phyloP scores from a whole-genome alignment of 2,888 invertebrate genomes.

The Isoperla grammatica region DNA sequence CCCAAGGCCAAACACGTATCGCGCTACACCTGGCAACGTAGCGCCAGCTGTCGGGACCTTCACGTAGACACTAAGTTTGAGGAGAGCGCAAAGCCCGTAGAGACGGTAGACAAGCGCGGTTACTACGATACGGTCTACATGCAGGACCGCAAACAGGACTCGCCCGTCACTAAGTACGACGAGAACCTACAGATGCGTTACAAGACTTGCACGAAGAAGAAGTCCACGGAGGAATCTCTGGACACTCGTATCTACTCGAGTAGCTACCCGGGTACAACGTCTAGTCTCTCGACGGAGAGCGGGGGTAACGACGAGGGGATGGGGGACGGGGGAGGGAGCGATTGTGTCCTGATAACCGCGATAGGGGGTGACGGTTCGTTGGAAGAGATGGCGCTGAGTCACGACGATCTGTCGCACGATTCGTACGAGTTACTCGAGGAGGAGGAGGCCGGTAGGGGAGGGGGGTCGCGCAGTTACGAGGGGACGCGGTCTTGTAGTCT shows the following conservation, averaged over 20 bases:
- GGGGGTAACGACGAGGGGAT: slow-evolving; percentile 63
- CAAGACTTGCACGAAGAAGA: slow-evolving; percentile 53
- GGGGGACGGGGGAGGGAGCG: slow-evolving; percentile 49
- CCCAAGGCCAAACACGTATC: slow-evolving; percentile 2
- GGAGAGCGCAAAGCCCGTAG: slow-evolving; percentile 60
- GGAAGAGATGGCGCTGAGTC: slow-evolving; percentile 48
- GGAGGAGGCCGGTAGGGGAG: slow-evolving; percentile 47
- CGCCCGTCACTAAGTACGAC: slow-evolving; percentile 67
- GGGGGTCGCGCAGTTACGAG: slow-evolving; percentile 10
- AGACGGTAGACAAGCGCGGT: slow-evolving; percentile 10
- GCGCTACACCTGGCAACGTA: slow-evolving; percentile 64
- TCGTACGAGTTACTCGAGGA: slow-evolving; percentile 81
- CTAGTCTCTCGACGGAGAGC: slow-evolving; percentile 58
- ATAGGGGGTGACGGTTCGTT: slow-evolving; percentile 34
- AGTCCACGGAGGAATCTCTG: slow-evolving; percentile 53
- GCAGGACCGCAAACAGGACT: slow-evolving; percentile 51
- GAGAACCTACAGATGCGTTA: slow-evolving; percentile 59
- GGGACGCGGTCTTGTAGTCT: slow-evolving; percentile 60
- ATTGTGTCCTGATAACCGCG: slow-evolving; percentile 33
- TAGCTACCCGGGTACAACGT: slow-evolving; percentile 75
- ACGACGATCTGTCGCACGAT: slow-evolving; percentile 83
- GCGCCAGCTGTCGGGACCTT: slow-evolving; percentile 76
- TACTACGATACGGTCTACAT: slow-evolving; percentile 27
- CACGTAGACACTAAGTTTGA: slow-evolving; percentile 67
- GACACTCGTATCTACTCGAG: slow-evolving; percentile 76